Evolutionary conservation across 2,888 invertebrate genomes (phyloP).

Genomic region (Macaria notata): DNA sequence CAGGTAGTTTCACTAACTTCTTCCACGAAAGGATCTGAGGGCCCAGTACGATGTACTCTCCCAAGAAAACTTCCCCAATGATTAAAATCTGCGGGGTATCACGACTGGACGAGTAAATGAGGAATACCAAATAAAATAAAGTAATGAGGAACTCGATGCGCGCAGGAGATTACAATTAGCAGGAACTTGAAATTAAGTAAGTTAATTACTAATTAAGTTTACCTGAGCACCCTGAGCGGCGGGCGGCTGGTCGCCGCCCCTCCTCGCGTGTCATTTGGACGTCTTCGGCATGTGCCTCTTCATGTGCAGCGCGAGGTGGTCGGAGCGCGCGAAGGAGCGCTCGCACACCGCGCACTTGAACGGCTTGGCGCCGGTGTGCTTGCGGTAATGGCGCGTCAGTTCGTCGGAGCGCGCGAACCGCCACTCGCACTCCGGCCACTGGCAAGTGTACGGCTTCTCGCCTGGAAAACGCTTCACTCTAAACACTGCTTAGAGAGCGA

Average conservation of each 20-base stretch:
- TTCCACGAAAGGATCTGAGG: no score
- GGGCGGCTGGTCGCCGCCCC: slow-evolving; percentile 73
- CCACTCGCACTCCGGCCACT: slow-evolving; percentile 99
- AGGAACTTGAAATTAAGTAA: no score
- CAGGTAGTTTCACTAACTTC: no score
- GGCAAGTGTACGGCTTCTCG: slow-evolving; percentile 98
- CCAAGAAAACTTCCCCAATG: no score
- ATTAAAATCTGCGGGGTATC: no score
- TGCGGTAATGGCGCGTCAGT: slow-evolving; percentile 97
- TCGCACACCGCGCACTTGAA: slow-evolving; percentile 98
- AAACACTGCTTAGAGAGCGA: neutral
- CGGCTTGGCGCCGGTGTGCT: slow-evolving; percentile 98
- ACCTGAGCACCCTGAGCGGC: slow-evolving; percentile 65
- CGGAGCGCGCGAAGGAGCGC: slow-evolving; percentile 96
- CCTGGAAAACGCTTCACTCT: slow-evolving; percentile 76
- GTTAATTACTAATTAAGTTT: slow-evolving; percentile 2
- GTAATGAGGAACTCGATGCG: no score
- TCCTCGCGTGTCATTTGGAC: slow-evolving; percentile 84
- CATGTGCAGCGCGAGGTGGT: slow-evolving; percentile 98
- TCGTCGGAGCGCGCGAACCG: slow-evolving; percentile 98
- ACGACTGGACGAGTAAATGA: no score
- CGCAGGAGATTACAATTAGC: no score
- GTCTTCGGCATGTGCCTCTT: slow-evolving; percentile 97
- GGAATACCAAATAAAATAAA: no score
- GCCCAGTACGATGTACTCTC: no score